Evolutionary conservation across 2,113 vertebrate genomes (phyloP), one percentile per base, ranked within the genome.

Genomic region (Callipepla squamata): DNA sequence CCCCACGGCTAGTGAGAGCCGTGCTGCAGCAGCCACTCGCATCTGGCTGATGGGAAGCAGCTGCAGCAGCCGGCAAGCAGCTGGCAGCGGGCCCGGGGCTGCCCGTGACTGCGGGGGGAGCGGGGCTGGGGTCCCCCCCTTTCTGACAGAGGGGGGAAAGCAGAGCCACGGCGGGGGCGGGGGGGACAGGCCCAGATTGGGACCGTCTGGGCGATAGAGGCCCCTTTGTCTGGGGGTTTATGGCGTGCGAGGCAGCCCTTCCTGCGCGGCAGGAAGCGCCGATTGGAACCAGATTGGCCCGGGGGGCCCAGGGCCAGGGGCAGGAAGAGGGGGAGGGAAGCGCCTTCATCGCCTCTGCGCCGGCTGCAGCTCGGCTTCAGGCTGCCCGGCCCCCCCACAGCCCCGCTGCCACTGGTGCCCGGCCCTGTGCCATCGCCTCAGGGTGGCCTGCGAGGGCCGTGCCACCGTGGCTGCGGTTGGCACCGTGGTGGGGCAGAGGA

Each of bases 251-350:
- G 95, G 95, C 96, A 97, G 97, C 96, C 97, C 98, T 98, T 98
- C 98, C 98, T 98, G 98, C 97, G 85, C 93, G 96, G 97, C 98
- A 98, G 98, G 98, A 98, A 98, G 95, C 96, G 53, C 94, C 96
- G 97, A 98, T 98, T 98, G 98, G 97, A 98, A 98, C 97, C 98
- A 98, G 98, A 98, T 98, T 97, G 95, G 94, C 95, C 94, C 32
- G 62, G 80, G 93, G 87, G 91, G 95, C 93, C 94, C 89, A 84
- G 91, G 81, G 93, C 94, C 40, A 32, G 94, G 87, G 90, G 86
- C 90, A 95, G 62, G 91, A 94, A 89, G 80, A 92, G 91, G 93
- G 90, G 95, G 89, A 85, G 90, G 89, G 93, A 92, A 34, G 53
- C 25, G 3, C 25, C 30, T 90, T 47, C 81, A 11, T 53, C 3